Evolutionary conservation across 2,888 invertebrate genomes (phyloP), one percentile per base, ranked within the genome.

Genomic region (Keiferia lycopersicella): DNA sequence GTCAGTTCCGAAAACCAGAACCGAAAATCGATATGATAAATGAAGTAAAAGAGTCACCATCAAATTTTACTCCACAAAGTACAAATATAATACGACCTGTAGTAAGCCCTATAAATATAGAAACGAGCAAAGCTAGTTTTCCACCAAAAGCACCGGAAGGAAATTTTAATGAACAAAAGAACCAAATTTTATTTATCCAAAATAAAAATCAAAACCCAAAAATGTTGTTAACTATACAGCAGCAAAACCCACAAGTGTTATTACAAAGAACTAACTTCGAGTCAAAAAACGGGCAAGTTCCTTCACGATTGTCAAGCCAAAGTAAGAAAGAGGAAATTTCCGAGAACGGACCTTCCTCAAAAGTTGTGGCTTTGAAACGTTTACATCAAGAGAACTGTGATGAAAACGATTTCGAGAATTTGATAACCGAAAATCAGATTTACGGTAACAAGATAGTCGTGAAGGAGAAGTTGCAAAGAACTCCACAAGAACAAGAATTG

Each of bases 401-500:
- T 71, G 91, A 92, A 74, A 90, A 92, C 66, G 92, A 92, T 75
- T 92, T 92, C 73, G 92, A 92, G 73, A 92, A 92, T 78, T 82
- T 92, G 71, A 92, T 92, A 56, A 92, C 92, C 30, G 92, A 92
- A 77, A 92, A 92, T 79, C 92, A 92, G 82, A 92, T 92, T 67
- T 92, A 92, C 73, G 92, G 92, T 69, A 91, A 92, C 71, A 92
- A 92, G 81, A 92, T 92, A 82, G 91, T 92, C 82, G 91, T 92
- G 82, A 92, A 92, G 87, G 91, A 92, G 86, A 92, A 92, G 73
- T 84, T 85, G 64, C 88, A 88, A 76, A 83, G 85, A 34, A 87
- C 82, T 12, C 78, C 76, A 63, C 89, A 90, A 73, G 88, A 91
- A 67, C 86, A 88, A 75, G 86, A 89, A 64, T 72, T 87, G 53